Evolutionary conservation across 2,113 vertebrate genomes (phyloP).

Genomic region (Romanogobio albipinnatus): DNA sequence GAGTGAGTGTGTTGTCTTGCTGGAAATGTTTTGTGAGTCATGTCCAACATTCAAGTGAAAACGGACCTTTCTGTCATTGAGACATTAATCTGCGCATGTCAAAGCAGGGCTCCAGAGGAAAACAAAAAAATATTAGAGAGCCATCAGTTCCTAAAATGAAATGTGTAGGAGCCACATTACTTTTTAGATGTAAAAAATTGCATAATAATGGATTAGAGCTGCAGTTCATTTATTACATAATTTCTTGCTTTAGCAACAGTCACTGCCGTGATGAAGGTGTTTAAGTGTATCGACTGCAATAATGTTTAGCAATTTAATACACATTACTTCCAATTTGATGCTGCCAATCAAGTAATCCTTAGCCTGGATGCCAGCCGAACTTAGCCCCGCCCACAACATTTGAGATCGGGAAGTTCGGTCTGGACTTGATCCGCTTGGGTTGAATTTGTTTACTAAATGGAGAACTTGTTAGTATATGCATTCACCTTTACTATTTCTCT

Average conservation of each 20-base stretch:
- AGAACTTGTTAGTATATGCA: too few relatives aligned
- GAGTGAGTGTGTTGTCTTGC: constrained; percentile 22
- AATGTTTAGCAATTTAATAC: neutral
- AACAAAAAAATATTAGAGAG: neutral
- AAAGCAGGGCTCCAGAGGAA: neutral
- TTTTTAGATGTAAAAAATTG: neutral
- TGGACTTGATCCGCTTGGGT: too few relatives aligned
- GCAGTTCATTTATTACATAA: neutral
- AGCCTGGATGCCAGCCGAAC: too few relatives aligned
- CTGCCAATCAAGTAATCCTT: neutral
- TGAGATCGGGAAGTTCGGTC: too few relatives aligned
- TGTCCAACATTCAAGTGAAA: neutral
- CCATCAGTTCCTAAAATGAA: neutral
- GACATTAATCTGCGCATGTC: neutral
- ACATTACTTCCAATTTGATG: neutral
- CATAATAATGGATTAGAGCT: neutral
- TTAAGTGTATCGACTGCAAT: neutral
- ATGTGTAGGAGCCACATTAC: neutral
- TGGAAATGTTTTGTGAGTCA: neutral
- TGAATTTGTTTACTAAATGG: too few relatives aligned
- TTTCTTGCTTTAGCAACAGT: neutral
- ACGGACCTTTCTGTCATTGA: neutral
- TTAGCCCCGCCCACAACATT: too few relatives aligned
- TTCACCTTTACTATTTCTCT: too few relatives aligned
- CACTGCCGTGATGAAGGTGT: neutral